These are phyloP conservation scores for Plemyria rubiginata DNA, from an alignment of 2,888 invertebrate genomes.

Conservation along the genomic window DNA sequence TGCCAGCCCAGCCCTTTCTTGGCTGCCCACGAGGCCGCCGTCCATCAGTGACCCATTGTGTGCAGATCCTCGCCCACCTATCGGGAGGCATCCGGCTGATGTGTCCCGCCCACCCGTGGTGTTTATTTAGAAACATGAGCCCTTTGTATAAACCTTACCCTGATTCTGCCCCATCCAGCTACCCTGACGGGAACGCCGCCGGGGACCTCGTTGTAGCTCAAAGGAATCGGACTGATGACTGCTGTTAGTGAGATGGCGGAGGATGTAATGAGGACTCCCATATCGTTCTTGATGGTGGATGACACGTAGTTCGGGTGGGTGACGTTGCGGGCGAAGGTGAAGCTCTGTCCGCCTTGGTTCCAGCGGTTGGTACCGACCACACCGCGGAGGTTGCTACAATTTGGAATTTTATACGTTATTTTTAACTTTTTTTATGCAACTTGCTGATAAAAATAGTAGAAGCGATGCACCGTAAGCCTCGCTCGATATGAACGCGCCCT, in stretches of 20 bases:
- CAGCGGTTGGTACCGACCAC: constrained; percentile 45
- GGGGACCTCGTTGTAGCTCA: constrained; percentile 45
- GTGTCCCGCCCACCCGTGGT: too few species aligned
- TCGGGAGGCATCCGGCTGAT: too few species aligned
- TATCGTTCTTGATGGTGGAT: constrained; percentile 63
- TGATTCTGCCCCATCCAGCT: constrained; percentile 68
- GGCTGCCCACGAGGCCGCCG: too few species aligned
- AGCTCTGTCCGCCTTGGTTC: constrained; percentile 58
- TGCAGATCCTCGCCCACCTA: too few species aligned
- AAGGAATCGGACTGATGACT: constrained; percentile 42
- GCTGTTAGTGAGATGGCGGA: constrained; percentile 35
- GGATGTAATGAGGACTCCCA: constrained; percentile 57
- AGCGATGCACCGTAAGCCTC: too few species aligned
- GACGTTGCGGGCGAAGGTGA: constrained; percentile 56
- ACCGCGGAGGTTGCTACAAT: constrained; percentile 31
- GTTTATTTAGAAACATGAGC: too few species aligned
- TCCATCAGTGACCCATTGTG: too few species aligned
- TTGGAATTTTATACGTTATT: neutral
- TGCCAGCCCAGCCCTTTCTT: too few species aligned
- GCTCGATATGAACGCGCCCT: too few species aligned
- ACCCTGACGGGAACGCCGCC: constrained; percentile 47
- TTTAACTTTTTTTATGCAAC: too few species aligned
- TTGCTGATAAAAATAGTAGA: too few species aligned
- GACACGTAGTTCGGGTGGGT: constrained; percentile 63
- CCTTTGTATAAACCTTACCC: constrained; percentile 46